Conservation (phyloP, 2,888 invertebrate genomes). For the Diarsia mendica region DNA sequence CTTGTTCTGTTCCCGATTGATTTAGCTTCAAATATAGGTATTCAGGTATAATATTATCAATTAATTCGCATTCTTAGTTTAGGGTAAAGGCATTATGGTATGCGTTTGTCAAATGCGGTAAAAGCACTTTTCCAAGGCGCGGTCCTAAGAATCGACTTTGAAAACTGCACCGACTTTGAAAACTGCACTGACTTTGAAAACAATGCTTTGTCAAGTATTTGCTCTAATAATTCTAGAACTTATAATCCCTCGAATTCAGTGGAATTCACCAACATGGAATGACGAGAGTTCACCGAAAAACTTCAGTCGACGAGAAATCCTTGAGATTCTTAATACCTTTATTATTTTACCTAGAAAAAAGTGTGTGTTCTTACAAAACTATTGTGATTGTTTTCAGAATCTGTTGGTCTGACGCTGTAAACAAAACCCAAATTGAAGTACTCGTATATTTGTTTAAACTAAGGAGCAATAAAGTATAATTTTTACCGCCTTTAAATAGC, state of each 20-base stretch:
- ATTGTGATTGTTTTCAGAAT: conserved; percentile 48
- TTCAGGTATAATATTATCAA: not conserved
- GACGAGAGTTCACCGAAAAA: conserved; percentile 5
- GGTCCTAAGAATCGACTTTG: not conserved
- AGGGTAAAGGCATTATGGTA: not conserved
- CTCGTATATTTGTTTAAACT: conserved; percentile 46
- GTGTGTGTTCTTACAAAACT: conserved; percentile 45
- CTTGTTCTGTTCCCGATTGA: not conserved
- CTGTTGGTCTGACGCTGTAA: conserved; percentile 18
- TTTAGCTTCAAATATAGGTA: not conserved
- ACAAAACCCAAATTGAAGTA: conserved; percentile 40
- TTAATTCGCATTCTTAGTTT: not conserved
- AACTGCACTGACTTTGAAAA: not conserved
- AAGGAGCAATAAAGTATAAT: conserved; percentile 48
- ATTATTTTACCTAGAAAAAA: conserved; percentile 38
- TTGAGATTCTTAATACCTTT: conserved; percentile 33
- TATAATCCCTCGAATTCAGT: not conserved
- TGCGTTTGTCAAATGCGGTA: not conserved
- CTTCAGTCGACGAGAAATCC: conserved; percentile 23
- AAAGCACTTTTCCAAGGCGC: no score
- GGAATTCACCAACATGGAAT: not conserved
- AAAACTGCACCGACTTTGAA: no score
- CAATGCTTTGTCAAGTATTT: not conserved
- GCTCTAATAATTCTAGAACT: conserved; percentile 4
- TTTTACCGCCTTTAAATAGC: conserved; percentile 30